Percentiles rank a stretch among this genome's conserved stretches.
phyloP scores from a whole-genome alignment of 2,113 vertebrate genomes.

The Ranitomeya imitator region DNA sequence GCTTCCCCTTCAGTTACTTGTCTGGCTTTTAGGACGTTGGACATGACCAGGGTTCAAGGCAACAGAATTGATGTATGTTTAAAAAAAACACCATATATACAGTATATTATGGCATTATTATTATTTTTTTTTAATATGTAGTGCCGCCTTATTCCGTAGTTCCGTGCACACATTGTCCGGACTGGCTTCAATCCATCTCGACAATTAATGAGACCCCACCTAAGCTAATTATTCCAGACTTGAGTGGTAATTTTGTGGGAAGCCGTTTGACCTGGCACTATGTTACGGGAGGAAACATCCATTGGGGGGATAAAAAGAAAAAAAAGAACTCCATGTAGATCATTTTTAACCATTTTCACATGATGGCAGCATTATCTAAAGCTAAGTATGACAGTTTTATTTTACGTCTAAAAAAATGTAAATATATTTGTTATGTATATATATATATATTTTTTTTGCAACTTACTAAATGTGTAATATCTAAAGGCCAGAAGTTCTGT shows the following conservation, averaged over 20 bases:
- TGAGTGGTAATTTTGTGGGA: not conserved
- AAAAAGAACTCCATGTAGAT: too few species aligned
- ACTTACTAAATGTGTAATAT: not conserved
- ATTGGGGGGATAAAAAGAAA: too few species aligned
- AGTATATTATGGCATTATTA: not conserved
- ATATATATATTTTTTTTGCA: not conserved
- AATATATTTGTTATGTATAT: not conserved
- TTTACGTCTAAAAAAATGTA: not conserved
- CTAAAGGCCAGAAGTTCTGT: constrained; percentile 14
- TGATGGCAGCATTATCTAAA: not conserved
- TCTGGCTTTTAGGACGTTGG: constrained; percentile 19
- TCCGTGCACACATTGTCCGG: not conserved
- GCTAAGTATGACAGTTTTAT: not conserved
- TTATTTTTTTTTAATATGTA: not conserved
- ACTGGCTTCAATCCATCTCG: not conserved
- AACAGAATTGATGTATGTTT: not conserved
- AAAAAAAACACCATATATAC: not conserved
- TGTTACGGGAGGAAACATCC: not conserved
- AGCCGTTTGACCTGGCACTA: not conserved
- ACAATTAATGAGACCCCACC: not conserved
- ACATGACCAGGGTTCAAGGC: constrained; percentile 6
- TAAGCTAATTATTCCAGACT: not conserved
- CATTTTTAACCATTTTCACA: too few species aligned
- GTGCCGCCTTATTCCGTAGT: not conserved
- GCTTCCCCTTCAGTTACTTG: constrained; percentile 7